Evolutionary conservation across 2,797 vertebrate species (phyloP).

Genomic region (Heliangelus exortis): DNA sequence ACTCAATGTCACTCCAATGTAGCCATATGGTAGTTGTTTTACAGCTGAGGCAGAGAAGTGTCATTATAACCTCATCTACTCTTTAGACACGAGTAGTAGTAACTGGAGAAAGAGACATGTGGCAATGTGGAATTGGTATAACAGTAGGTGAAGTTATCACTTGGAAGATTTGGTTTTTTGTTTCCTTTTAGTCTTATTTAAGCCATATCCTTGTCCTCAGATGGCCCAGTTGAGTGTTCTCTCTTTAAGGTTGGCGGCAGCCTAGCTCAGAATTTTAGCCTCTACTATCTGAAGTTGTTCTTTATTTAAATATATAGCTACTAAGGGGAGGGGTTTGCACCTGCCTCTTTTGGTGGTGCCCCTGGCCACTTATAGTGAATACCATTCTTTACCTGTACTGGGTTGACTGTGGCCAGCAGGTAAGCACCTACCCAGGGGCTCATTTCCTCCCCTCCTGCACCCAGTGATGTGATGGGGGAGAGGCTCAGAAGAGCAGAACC

Average conservation of each 20-base stretch:
- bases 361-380: neutral
- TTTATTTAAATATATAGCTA: neutral
- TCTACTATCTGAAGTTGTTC: neutral
- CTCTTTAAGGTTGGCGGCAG: neutral
- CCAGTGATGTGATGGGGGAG: fast-evolving
- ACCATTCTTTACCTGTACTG: neutral
- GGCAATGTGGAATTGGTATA: neutral
- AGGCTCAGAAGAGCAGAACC: neutral
- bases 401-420: neutral
- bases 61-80: neutral
- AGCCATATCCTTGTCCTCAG: neutral
- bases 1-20: neutral
- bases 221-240: neutral
- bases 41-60: neutral
- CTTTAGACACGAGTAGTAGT: neutral
- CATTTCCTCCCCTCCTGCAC: neutral
- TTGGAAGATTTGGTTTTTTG: neutral
- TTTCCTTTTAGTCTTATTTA: neutral
- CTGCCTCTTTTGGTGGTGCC: neutral
- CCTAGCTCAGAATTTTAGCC: neutral
- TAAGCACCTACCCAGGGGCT: neutral
- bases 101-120: neutral
- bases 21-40: neutral
- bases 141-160: neutral
- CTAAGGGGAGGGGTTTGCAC: neutral